phyloP scores from a whole-genome alignment of 2,113 vertebrate genomes.

The Corythaixoides concolor region DNA sequence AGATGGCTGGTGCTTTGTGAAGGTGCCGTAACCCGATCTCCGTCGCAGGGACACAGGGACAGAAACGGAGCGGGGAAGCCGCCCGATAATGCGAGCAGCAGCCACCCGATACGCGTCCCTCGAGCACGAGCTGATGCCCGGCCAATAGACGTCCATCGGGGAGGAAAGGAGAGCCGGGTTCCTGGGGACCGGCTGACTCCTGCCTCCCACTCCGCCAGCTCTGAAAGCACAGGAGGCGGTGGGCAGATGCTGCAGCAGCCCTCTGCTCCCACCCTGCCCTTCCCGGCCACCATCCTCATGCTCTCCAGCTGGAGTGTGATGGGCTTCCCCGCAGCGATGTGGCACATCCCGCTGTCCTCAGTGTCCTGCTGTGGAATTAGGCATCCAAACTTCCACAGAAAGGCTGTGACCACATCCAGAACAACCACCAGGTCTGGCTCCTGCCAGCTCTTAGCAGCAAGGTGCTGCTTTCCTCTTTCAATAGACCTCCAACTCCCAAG shows the following conservation, averaged over 20 bases:
- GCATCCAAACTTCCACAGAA: not conserved
- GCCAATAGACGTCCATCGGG: not conserved
- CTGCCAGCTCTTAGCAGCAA: not conserved
- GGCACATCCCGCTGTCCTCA: not conserved
- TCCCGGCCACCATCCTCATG: not conserved
- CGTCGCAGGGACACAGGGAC: conserved; percentile 1
- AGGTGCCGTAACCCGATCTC: conserved; percentile 59
- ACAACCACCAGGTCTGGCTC: rapidly evolving
- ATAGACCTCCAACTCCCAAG: not conserved
- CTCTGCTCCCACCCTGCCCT: not conserved
- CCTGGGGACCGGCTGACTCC: not conserved
- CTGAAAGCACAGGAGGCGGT: not conserved
- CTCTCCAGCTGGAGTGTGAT: not conserved
- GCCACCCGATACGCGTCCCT: conserved; percentile 64
- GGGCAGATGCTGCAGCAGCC: not conserved
- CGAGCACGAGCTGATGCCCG: conserved; percentile 59
- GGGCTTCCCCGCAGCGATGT: not conserved
- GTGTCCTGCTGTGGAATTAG: not conserved
- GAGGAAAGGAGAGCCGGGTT: conserved; percentile 35
- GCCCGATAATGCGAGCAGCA: conserved; percentile 21
- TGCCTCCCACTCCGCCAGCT: not conserved
- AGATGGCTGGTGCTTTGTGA: conserved; percentile 59
- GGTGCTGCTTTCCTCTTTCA: not conserved
- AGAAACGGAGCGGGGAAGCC: conserved; percentile 33
- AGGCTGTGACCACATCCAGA: not conserved